phyloP scores from a whole-genome alignment of 2,113 vertebrate genomes.

The Chaetorhynchus papuensis region DNA sequence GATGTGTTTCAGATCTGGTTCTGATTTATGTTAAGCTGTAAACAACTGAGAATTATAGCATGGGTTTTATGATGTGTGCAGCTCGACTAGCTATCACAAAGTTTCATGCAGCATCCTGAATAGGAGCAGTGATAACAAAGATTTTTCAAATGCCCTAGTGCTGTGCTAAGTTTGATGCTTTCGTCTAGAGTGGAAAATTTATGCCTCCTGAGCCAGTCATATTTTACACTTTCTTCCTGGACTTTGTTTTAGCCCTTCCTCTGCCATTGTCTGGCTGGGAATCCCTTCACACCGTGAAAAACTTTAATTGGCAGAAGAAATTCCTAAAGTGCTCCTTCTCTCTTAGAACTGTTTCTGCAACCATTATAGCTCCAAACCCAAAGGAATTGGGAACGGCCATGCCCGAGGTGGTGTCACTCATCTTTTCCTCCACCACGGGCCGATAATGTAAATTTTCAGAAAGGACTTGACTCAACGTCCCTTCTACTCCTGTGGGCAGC shows the following conservation, averaged over 20 bases:
- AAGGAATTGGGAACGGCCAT: background rate
- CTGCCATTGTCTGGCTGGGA: background rate
- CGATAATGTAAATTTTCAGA: background rate
- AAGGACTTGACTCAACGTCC: background rate
- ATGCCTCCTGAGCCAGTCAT: background rate
- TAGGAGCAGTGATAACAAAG: background rate
- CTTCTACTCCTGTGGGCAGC: background rate
- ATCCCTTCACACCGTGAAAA: background rate
- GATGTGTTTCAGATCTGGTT: background rate
- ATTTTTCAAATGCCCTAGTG: background rate
- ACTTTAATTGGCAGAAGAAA: background rate
- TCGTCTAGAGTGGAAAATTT: background rate
- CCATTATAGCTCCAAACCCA: background rate
- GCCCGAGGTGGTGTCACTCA: background rate
- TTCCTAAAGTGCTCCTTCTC: background rate
- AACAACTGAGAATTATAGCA: background rate
- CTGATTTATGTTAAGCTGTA: background rate
- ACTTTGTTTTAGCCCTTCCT: background rate
- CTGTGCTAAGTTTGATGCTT: background rate
- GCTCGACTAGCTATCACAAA: background rate
- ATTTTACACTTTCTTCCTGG: background rate
- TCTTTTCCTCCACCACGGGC: background rate
- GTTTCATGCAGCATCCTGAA: background rate
- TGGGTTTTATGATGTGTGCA: background rate
- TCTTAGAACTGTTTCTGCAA: background rate